A percentile compares a stretch with the other conserved stretches of the same genome.
phyloP scores from a whole-genome alignment of 2,888 invertebrate genomes.

The Enchytraeus crypticus region DNA sequence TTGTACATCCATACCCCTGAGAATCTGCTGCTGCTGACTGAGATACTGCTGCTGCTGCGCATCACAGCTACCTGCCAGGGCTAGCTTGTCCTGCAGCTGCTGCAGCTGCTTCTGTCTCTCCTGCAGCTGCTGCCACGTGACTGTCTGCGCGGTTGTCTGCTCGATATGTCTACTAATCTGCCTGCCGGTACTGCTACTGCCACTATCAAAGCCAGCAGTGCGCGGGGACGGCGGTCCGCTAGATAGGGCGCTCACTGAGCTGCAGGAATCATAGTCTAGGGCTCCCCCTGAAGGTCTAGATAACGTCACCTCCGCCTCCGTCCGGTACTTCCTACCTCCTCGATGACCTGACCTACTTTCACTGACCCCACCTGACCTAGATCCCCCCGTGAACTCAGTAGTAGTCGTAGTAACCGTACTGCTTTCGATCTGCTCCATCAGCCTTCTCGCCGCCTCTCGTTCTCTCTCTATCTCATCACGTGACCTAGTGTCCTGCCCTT shows the following conservation, averaged over 20 bases:
- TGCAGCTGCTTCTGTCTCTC: constrained; percentile 8
- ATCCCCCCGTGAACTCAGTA: not conserved
- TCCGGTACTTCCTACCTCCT: not conserved
- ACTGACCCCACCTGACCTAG: no score
- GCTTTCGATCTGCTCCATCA: constrained; percentile 41
- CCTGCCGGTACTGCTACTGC: not conserved
- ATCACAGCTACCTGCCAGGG: no score
- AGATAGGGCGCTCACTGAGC: not conserved
- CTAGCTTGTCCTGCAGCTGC: constrained; percentile 7
- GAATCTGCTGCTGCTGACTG: no score
- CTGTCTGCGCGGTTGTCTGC: not conserved
- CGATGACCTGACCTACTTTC: no score
- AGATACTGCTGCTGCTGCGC: no score
- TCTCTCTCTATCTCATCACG: constrained; percentile 30
- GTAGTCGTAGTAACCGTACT: not conserved
- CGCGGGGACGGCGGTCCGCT: constrained; percentile 2
- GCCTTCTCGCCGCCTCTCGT: constrained; percentile 34
- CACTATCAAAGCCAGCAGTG: no score
- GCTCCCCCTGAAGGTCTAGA: not conserved
- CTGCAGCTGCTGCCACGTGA: constrained; percentile 5
- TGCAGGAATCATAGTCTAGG: not conserved
- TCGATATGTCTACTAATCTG: not conserved
- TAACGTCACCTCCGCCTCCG: no score
- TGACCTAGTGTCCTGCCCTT: constrained; percentile 4
- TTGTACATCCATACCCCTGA: no score